These are phyloP conservation scores for Oreotrochilus melanogaster DNA, from an alignment of 2,113 vertebrate genomes.

Conservation along the genomic window DNA sequence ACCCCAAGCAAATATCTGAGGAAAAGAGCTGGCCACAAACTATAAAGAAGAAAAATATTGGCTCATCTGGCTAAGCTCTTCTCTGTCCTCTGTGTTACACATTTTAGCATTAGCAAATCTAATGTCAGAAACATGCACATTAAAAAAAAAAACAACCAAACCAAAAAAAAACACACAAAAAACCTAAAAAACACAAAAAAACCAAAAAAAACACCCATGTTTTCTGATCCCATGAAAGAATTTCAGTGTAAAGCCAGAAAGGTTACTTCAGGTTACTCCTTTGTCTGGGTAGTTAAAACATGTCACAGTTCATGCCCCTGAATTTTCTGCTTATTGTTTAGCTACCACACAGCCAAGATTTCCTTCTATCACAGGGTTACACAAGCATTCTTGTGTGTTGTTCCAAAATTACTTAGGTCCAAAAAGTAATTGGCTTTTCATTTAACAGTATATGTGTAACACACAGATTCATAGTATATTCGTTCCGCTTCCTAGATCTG, in stretches of 20 bases:
- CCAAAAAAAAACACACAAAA: no score
- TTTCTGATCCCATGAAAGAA: background rate
- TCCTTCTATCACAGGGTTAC: background rate
- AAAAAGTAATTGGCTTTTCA: background rate
- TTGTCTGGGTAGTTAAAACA: background rate
- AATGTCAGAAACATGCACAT: background rate
- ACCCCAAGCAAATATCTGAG: background rate
- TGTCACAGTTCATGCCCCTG: background rate
- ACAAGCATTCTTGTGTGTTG: background rate
- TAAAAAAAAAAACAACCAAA: background rate
- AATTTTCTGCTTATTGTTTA: background rate
- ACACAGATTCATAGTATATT: background rate
- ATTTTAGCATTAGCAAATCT: background rate
- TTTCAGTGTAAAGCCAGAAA: background rate
- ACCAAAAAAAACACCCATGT: background rate
- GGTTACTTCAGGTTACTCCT: background rate
- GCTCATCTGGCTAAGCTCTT: background rate
- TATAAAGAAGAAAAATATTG: background rate
- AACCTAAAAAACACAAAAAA: background rate
- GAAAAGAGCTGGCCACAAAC: background rate
- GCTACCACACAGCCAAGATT: background rate
- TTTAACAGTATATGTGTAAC: background rate
- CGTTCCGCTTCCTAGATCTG: background rate
- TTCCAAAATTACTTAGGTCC: background rate
- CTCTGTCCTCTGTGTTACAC: background rate